Conservation (phyloP, 1,140 invertebrate genomes). For the Drosophila chauvacae region DNA sequence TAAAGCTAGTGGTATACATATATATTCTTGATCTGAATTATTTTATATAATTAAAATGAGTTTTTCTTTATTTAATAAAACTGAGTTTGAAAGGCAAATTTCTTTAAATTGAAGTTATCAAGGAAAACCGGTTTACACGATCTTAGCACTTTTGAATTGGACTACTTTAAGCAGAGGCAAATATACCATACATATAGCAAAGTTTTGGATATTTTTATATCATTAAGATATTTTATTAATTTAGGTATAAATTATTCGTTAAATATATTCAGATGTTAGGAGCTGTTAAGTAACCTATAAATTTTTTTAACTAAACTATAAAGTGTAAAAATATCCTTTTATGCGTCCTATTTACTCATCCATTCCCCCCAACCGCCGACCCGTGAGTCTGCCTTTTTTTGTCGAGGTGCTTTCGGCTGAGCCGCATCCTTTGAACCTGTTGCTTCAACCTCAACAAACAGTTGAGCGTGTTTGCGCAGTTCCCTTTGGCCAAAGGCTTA, state of each 20-base stretch:
- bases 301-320: neutral
- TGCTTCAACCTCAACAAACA: conserved; percentile 79
- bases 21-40: neutral
- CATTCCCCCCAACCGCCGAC: conserved; percentile 1
- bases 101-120: neutral
- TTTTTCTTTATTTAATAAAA: neutral
- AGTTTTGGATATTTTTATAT: neutral
- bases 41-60: no score
- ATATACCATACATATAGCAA: no score
- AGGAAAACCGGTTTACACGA: neutral
- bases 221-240: neutral
- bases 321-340: neutral
- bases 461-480: conserved; percentile 60
- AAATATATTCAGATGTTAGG: neutral
- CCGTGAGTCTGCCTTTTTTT: conserved; percentile 40
- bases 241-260: neutral
- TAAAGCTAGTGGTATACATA: neutral
- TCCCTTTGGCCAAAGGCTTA: conserved; percentile 74
- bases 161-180: neutral
- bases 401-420: conserved; percentile 8
- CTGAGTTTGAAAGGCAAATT: neutral
- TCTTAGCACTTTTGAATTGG: neutral
- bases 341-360: conserved; percentile 3
- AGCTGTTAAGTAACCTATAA: neutral
- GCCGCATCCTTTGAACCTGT: conserved; percentile 80